Evolutionary conservation across 2,888 invertebrate species (phyloP), one percentile per base, ranked within the genome.

Genomic region (Heliconius hortense): DNA sequence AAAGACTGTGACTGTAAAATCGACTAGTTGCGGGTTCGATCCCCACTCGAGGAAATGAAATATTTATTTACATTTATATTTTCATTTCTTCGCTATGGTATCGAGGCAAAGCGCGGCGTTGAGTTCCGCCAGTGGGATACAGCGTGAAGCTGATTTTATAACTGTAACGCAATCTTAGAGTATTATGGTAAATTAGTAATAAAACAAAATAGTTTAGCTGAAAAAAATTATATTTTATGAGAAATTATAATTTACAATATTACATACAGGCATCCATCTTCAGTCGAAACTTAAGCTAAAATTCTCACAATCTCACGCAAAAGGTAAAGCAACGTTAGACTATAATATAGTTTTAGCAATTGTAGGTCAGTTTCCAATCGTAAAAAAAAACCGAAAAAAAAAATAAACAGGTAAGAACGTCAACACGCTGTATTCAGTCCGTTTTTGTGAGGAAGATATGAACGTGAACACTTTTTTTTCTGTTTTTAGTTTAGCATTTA

Each of bases 221-320:
- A 94, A 94, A 94, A 94, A 94, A 94, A 94, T 94, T 94, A 94
- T 94, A 94, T 94, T 94, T 94, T 94, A 94, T 94, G 94, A 94
- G 94, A 94, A 94, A 94, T 94, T 93, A 94, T 94, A 94, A 94
- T 94, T 94, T 94, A 94, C 94, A 94, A 94, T 94, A 94, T 94
- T 94, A 93, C 93, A 93, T 93, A 91, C 94, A 94, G 90, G 91
- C 94, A 94, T 94, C 92, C 94, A 90, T 94, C 94, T 90, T 93
- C 94, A 94, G 93, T 93, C 94, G 93, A 91, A 94, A 94, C 94
- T 94, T 94, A 94, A 94, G 94, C 94, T 94, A 94, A 93, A 94
- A 93, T 90, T 90, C 91, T 93, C 93, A 94, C 94, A 94, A 93
- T 94, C 94, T 92, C 94, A 93, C 94, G 92, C 93, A 94, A 94